Evolutionary conservation across 1,140 invertebrate species (phyloP).

Genomic region (Drosophila nebulosa): DNA sequence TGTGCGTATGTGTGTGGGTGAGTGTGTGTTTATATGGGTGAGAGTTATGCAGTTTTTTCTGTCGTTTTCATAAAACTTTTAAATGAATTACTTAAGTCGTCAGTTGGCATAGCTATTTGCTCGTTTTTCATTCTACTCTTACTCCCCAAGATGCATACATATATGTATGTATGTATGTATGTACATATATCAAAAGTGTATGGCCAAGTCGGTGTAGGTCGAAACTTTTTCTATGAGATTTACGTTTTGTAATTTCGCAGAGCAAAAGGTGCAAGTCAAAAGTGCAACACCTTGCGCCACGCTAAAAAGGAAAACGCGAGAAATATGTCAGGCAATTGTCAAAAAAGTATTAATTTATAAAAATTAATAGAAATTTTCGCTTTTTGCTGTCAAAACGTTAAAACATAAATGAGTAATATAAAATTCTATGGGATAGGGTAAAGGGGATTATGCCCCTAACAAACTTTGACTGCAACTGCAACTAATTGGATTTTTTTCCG

Average conservation of each 20-base stretch:
- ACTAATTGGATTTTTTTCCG: not conserved
- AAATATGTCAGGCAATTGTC: constrained; percentile 40
- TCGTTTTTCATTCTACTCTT: not conserved
- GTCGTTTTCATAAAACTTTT: constrained; percentile 49
- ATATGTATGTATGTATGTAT: too few relatives aligned
- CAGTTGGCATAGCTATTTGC: constrained; percentile 18
- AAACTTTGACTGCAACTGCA: not conserved
- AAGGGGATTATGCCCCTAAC: not conserved
- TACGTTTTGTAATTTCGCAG: constrained; percentile 51
- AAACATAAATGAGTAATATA: not conserved
- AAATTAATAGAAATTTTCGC: constrained; percentile 24
- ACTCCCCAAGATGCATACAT: too few relatives aligned
- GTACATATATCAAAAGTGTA: constrained; percentile 19
- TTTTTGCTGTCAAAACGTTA: not conserved
- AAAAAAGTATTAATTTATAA: constrained; percentile 40
- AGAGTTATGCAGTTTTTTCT: constrained; percentile 22
- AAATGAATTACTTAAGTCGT: constrained; percentile 63
- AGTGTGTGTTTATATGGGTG: constrained; percentile 20
- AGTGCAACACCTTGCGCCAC: constrained; percentile 63
- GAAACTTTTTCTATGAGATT: constrained; percentile 39
- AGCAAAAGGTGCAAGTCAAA: constrained; percentile 21
- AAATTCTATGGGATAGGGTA: not conserved
- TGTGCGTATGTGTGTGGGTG: too few relatives aligned
- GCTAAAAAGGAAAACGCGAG: constrained; percentile 25
- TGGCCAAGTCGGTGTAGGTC: constrained; percentile 18